phyloP scores from a whole-genome alignment of 2,888 invertebrate genomes.

The Yponomeuta sedellus region DNA sequence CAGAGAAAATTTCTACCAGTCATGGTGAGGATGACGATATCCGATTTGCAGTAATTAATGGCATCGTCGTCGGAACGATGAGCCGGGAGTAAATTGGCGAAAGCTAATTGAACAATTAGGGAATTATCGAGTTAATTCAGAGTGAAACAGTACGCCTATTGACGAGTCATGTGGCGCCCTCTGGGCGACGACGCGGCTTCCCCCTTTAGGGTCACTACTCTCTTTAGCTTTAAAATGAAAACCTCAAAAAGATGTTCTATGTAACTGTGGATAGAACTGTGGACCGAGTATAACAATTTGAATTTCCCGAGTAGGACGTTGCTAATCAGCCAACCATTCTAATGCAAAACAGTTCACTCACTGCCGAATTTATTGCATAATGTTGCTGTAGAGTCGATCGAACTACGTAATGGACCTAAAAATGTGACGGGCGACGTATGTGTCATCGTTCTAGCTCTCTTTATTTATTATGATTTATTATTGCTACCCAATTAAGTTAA shows the following conservation, averaged over 20 bases:
- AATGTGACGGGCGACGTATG: neutral
- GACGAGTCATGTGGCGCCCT: conserved; percentile 27
- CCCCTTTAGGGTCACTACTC: neutral
- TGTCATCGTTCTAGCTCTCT: neutral
- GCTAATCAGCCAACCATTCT: neutral
- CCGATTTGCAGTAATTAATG: conserved; percentile 16
- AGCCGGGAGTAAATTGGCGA: conserved; percentile 52
- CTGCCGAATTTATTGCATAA: neutral
- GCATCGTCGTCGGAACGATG: conserved; percentile 18
- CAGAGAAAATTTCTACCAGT: neutral
- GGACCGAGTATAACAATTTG: neutral
- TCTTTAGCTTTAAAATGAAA: neutral
- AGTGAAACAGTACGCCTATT: conserved; percentile 56
- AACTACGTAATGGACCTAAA: no score
- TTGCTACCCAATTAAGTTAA: neutral
- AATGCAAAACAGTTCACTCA: neutral
- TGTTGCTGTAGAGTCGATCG: neutral
- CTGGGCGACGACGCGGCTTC: conserved; percentile 18
- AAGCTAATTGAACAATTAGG: conserved; percentile 69
- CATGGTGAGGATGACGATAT: conserved; percentile 5
- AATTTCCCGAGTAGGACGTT: neutral
- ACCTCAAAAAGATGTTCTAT: neutral
- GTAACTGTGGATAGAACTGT: neutral
- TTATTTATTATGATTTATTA: neutral
- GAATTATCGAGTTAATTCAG: conserved; percentile 70